Percentiles rank a stretch among this genome's conserved stretches.
These are phyloP conservation scores for Cephus runcator DNA, from an alignment of 2,888 invertebrate species.

Conservation along the genomic window DNA sequence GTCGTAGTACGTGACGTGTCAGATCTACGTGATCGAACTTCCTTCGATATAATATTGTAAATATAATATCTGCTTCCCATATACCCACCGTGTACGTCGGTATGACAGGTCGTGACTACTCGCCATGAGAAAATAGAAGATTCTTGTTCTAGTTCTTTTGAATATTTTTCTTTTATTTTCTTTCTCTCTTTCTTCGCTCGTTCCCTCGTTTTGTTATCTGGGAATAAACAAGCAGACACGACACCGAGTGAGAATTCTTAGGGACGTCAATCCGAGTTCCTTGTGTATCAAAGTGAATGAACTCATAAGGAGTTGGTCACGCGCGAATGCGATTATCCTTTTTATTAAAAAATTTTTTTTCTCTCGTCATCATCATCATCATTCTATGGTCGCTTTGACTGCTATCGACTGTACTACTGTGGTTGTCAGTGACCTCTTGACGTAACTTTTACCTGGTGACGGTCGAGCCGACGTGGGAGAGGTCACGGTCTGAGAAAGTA, in stretches of 20 bases:
- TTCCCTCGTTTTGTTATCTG: background rate
- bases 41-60: background rate
- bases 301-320: conserved; percentile 49
- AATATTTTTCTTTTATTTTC: background rate
- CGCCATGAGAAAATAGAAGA: background rate
- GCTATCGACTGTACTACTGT: background rate
- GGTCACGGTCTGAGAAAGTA: conserved; percentile 34
- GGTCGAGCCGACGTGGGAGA: conserved; percentile 43
- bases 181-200: background rate
- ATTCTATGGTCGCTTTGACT: background rate
- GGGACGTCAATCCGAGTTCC: background rate
- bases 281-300: conserved; percentile 28
- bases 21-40: background rate
- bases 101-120: background rate
- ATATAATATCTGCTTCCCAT: background rate
- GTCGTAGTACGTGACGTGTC: background rate
- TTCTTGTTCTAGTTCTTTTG: background rate
- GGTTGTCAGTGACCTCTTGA: background rate
- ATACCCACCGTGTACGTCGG: background rate
- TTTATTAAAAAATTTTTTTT: background rate
- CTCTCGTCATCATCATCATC: background rate
- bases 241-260: background rate
- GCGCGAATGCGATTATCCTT: conserved; percentile 34
- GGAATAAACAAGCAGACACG: background rate
- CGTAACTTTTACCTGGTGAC: conserved; percentile 5